Evolutionary conservation across 2,888 invertebrate species (phyloP), one percentile per base, ranked within the genome.

Genomic region (Lasioglossum vierecki): DNA sequence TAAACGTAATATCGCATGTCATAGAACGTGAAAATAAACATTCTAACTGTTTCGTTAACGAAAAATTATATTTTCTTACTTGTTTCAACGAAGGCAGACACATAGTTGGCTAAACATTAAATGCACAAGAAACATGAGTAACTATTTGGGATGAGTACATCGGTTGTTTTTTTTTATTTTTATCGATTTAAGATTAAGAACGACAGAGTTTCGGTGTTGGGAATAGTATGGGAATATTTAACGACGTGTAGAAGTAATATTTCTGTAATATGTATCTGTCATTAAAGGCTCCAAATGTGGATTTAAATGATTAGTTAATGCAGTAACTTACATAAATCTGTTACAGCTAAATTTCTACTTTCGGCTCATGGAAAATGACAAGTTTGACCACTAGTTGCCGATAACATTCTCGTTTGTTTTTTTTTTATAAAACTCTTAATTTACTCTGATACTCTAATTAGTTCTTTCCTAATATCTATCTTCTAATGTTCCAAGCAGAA

Each of bases 331-430:
- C 30, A 73, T 72, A 57, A 41, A 80, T 82, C 44, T 71, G 18
- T 73, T 49, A 53, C 60, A 46, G 72, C 35, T 85, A 80, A 46
- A 79, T 22, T 82, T 63, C 72, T 73, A 81, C 73, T 76, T 53
- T 85, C 83, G 79, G 84, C 85, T 84, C 85, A 88, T 93, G 93
- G 94, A 94, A 94, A 94, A 94, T 94, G 94, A 94, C 94, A 94
- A 94, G 94, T 92, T 92, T 93, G 93, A 94, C 94, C 94, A 93
- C 90, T 93, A 93, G 91, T 93, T 93, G 92, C 91, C 91, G 91
- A 93, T 93, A 90, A 90, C 87, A 90, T 90, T 90, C 86, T 91
- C 91, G 80, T 88, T 88, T 89, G 70, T 70, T 70, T 74, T 78
- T 70, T 70, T 74, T 78, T 82, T 79, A 30, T 68, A 79, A 83